A percentile compares a stretch with the other conserved stretches of the same genome.
Evolutionary conservation across 2,113 vertebrate species (phyloP).

Genomic region (Ophiodon elongatus): DNA sequence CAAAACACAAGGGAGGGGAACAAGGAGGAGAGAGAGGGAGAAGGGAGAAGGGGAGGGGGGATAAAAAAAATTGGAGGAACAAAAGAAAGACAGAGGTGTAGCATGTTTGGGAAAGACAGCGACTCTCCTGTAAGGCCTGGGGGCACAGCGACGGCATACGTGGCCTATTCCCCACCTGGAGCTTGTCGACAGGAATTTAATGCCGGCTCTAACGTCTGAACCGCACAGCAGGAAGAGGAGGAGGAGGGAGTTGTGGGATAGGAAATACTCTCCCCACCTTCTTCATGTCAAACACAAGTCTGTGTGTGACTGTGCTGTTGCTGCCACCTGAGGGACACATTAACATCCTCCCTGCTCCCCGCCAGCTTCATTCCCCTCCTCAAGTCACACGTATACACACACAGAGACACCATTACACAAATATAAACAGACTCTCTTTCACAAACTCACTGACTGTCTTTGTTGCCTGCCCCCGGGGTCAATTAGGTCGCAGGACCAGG

Average conservation of each 20-base stretch:
- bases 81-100: conserved; percentile 45
- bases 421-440: conserved; percentile 43
- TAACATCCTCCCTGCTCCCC: conserved; percentile 63
- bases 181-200: conserved; percentile 73
- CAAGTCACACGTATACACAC: conserved; percentile 40
- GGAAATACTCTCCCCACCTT: conserved; percentile 73
- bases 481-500: conserved; percentile 53
- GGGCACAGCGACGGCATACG: conserved; percentile 30
- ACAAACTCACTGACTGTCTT: conserved; percentile 53
- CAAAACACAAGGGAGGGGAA: conserved; percentile 27
- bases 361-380: background rate
- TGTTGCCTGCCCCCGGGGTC: conserved; percentile 55
- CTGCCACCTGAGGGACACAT: conserved; percentile 74
- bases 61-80: background rate
- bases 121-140: conserved; percentile 35
- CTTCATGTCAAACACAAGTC: conserved; percentile 66
- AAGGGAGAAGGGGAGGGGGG: too few relatives aligned
- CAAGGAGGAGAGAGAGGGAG: background rate
- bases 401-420: conserved; percentile 34
- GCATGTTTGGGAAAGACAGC: conserved; percentile 33
- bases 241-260: conserved; percentile 52
- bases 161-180: conserved; percentile 56
- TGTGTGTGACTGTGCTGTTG: conserved; percentile 69
- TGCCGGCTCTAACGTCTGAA: conserved; percentile 64
- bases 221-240: conserved; percentile 58